Evolutionary conservation across 37 sponge, comb jelly and placozoan genomes (phyloP), one percentile per base, ranked within the genome.

Genomic region (Chondrilla cf. caribensis): DNA sequence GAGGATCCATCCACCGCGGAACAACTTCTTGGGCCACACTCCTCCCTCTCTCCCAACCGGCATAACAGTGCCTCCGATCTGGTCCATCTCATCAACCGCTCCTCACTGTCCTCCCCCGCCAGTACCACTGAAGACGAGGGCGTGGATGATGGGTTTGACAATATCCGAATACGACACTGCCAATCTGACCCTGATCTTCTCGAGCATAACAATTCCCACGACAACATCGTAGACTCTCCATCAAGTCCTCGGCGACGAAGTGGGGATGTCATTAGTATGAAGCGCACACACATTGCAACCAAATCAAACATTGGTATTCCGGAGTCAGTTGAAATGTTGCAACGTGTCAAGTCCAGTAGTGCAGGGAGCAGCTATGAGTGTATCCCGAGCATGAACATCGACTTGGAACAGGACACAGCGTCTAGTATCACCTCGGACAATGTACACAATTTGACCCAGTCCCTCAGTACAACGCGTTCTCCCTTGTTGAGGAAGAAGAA

Each of bases 111-210:
- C 6, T 29, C 64, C 29, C 64, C 64, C 18, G 22, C 6, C 64
- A 62, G 64, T 28, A 62, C 29, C 5, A 62, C 64, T 5, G 64
- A 62, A n/a, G 64, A 62, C 29, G 64, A 62, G 22, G 64, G 6
- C 6, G 29, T 29, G 4, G 29, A n/a, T 62, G 64, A 62, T 62
- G 64, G 64, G 15, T 62, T 6, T 62, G 15, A 7, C 64, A 62
- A 62, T 15, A n/a, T 7, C 7, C 18, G 64, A 28, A 47, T 47
- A 11, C 8, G 64, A 62, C 64, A 62, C 15, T 62, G 29, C 22
- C 64, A 62, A 28, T 62, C 64, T 62, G 64, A 62, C 22, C 64
- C 25, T 5, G 64, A 62, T 28, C 29, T 62, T n/a, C 64, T 62
- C 6, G 64, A 29, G 29, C 6, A 15, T 15, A 15, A 15, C 15